phyloP scores from a whole-genome alignment of 2,797 vertebrate species.

The Moxostoma hubbsi region DNA sequence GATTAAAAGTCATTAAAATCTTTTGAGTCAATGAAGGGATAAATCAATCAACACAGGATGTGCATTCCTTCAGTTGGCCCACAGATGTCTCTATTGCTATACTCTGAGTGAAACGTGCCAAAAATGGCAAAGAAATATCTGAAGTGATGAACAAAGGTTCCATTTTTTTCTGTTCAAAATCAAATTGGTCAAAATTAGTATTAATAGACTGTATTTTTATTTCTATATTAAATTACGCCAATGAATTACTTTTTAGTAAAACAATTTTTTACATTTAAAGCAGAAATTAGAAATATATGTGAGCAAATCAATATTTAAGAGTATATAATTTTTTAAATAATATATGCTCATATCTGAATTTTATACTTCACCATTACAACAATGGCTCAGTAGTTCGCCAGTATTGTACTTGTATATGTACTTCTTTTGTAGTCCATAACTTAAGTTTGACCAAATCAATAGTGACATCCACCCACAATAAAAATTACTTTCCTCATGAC shows the following conservation, averaged over 20 bases:
- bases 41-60: neutral
- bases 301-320: too few relatives aligned
- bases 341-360: neutral
- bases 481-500: neutral
- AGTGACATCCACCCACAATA: neutral
- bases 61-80: neutral
- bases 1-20: neutral
- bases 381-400: neutral
- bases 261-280: too few relatives aligned
- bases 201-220: too few relatives aligned
- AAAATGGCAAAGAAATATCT: neutral
- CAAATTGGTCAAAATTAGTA: too few relatives aligned
- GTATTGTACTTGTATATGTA: neutral
- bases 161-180: neutral
- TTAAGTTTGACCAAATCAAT: neutral
- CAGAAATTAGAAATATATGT: too few relatives aligned
- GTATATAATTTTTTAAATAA: too few relatives aligned
- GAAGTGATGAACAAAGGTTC: neutral
- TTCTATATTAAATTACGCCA: too few relatives aligned
- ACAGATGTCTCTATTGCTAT: conserved; percentile 1
- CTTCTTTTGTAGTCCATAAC: neutral
- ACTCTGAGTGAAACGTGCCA: neutral
- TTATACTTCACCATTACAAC: neutral
- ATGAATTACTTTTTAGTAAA: too few relatives aligned
- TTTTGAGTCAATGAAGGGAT: too few relatives aligned